A percentile compares a stretch with the other conserved stretches of the same genome.
Conservation (phyloP, 2,113 vertebrate species). For the Chamaea fasciata region DNA sequence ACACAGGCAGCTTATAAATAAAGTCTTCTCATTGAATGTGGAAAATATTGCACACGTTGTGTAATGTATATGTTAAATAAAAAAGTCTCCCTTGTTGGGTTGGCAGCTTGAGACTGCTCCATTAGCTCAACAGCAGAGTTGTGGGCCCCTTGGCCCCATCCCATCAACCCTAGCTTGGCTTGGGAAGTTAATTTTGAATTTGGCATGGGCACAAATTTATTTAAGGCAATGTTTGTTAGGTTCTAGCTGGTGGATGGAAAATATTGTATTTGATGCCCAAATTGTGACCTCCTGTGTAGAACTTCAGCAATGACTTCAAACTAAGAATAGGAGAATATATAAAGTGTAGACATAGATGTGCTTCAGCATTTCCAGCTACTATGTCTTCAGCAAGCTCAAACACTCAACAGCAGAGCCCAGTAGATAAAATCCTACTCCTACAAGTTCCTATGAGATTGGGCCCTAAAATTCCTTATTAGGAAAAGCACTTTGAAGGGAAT, state of each 20-base stretch:
- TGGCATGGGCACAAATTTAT: constrained; percentile 55
- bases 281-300: constrained; percentile 33
- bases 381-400: neutral
- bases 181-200: constrained; percentile 61
- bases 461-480: neutral
- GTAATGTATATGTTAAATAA: constrained; percentile 62
- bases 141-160: constrained; percentile 51
- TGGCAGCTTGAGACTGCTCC: constrained; percentile 51
- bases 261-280: constrained; percentile 25
- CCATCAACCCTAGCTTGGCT: constrained; percentile 20
- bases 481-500: neutral
- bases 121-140: constrained; percentile 53
- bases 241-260: constrained; percentile 44
- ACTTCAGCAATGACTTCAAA: neutral
- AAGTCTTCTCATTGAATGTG: constrained; percentile 60
- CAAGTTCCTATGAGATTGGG: neutral
- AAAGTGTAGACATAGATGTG: neutral
- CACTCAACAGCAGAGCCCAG: neutral
- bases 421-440: neutral
- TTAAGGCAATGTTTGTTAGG: constrained; percentile 55
- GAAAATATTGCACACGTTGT: constrained; percentile 63
- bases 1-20: constrained; percentile 65
- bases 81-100: constrained; percentile 49
- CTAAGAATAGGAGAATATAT: neutral
- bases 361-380: neutral